Evolutionary conservation across 2,797 vertebrate genomes (phyloP).

Genomic region (Prionace glauca): DNA sequence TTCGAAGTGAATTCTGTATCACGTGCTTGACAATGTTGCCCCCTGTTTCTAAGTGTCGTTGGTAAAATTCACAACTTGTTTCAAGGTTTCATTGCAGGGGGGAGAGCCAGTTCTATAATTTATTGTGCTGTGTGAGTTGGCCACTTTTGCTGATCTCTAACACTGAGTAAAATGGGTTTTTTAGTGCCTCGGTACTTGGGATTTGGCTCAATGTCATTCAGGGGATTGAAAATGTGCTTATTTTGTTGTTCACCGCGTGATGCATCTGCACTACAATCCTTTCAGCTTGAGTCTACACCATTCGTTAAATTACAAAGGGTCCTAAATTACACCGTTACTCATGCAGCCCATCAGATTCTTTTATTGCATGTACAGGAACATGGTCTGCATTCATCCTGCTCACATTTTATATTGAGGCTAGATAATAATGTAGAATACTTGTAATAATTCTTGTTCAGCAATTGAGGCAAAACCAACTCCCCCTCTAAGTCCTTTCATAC

Average conservation of each 20-base stretch:
- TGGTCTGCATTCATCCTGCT: neutral
- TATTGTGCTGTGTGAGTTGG: neutral
- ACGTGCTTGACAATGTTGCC: neutral
- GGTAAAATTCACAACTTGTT: neutral
- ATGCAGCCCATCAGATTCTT: neutral
- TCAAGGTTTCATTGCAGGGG: neutral
- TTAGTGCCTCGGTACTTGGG: neutral
- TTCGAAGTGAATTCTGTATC: neutral
- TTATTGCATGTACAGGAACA: neutral
- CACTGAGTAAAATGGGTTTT: neutral
- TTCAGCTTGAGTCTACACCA: neutral
- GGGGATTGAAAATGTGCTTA: neutral
- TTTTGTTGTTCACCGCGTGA: constrained; percentile 24
- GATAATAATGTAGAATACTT: neutral
- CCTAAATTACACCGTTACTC: neutral
- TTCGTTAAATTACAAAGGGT: neutral
- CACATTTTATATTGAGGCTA: neutral
- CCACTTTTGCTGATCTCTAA: neutral
- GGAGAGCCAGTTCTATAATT: neutral
- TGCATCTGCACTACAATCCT: neutral
- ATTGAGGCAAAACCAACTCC: too few species aligned
- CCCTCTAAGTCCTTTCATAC: too few species aligned
- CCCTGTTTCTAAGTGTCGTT: neutral
- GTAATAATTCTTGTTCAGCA: too few species aligned
- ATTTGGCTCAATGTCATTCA: neutral